Base-by-base conservation (phyloP, 2,797 vertebrate genomes). In the Graptemys geographica region DNA sequence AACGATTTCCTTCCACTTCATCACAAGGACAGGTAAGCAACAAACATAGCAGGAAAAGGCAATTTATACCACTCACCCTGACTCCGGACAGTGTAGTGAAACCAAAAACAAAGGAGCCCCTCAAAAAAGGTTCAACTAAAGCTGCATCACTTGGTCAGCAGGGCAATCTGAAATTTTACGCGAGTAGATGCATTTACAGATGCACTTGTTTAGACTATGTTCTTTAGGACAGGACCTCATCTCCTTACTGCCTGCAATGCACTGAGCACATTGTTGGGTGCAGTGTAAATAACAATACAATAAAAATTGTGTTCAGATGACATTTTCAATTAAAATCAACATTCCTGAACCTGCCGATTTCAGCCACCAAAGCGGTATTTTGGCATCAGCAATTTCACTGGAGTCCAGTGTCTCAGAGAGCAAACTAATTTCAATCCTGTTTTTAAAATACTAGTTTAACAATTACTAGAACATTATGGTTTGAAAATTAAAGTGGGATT, bases 1-100 rank as follows among this genome's bases (percentile, higher is more conserved):
- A 97, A 96, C 90, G 78, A 57, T 96, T 95, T 96, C 94, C 86
- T 94, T 56, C 55, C 74, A 78, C 88, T 96, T 94, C 89, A 79
- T 86, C 37, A 53, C 0, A 0, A 95, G 87, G 80, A 51, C 33
- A 13, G 57, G 89, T 89, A 95, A 1, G 1, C 28, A 79, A 83
- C 85, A 87, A 86, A 79, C 6, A 3, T 55, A 83, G 81, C 28
- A 72, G 87, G 78, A 91, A 89, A 37, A 56, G 23, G 56, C 16
- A 55, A 57, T 84, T 84, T 79, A 59, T 78, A n/a, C 44, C 49
- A 83, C 91, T 44, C 81, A 87, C 80, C 59, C 83, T 74, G 57
- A 84, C 82, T 90, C 87, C 89, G 72, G 85, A 16, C 19, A 19
- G 11, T 21, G 78, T 25, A 87, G 83, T 86, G 83, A 79, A 18